Base-by-base conservation (phyloP, 2,797 vertebrate species). In the Pangasius mekongensis region DNA sequence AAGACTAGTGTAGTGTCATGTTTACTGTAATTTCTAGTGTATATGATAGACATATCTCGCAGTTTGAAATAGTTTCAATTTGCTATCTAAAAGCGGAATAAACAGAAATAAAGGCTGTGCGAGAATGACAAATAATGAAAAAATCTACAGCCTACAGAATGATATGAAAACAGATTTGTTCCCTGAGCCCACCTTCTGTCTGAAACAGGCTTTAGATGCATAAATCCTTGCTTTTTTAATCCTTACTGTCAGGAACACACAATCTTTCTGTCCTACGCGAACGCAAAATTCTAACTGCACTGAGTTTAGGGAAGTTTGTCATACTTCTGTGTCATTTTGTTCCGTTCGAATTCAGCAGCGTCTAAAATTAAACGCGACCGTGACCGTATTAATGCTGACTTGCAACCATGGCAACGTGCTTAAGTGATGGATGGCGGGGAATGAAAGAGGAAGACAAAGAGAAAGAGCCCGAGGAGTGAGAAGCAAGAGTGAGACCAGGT, bases 331-430 rank as follows among this genome's bases (percentile, higher is more conserved):
- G 54, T 6, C 36, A 27, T 64, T 0, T n/a, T 16, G 27, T 64
- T 30, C 39, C 49, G 27, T 64, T 13, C 3, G 24, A 64, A 82
- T 39, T 69, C 14, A 47, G 9, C 49, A 43, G 58, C 0, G 11
- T 60, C 58, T 58, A 60, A 39, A 84, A 67, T 27, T 11, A 54
- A 67, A 60, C 36, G 52, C 60, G 54, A 78, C 27, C 13, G 5
- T 81, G 64, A 78, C 27, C 1, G 5, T 83, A 73, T 39, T 18
- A 30, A 85, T 49, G 5, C 39, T 69, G 43, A 43, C 52, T 27
- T 60, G 80, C 30, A 89, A 80, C 91, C 91, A 90, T 90, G 84
- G 89, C 86, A 88, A 89, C 88, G 0, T 36, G 56, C n/a, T 84
- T 71, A 84, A 86, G 76, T 80, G 2, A 66, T 69, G 66, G 85